Evolutionary conservation across 2,797 vertebrate genomes (phyloP), one percentile per base, ranked within the genome.

Genomic region (Margarornis squamiger): DNA sequence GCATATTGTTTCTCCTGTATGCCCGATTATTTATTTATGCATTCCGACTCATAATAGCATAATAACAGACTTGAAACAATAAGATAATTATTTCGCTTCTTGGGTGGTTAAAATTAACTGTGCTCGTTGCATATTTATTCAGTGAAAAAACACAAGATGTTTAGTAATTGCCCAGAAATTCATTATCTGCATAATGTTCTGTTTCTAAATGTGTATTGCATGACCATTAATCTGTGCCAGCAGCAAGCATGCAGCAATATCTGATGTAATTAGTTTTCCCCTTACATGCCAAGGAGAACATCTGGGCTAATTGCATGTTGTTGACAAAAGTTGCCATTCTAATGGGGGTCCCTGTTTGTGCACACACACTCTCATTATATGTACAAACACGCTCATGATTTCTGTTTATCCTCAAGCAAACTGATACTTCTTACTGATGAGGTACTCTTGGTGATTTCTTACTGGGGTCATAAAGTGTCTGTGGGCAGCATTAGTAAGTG

Each of bases 81-180:
- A 61, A 71, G 81, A 93, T 86, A 81, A 94, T 96, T 95, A 91
- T 92, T 95, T 86, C 0, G 6, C 91, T 94, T 96, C 91, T 95
- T 91, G 92, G 91, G 92, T 86, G 91, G 96, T 90, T 96, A 88
- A 97, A 96, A 96, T 96, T 92, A 95, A 88, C 95, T 57, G 48
- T 9, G 51, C 70, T 90, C 2, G 0, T 86, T 72, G 89, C 29
- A 2, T 92, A 52, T 86, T 95, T 96, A 78, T 78, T 91, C 77
- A 55, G 95, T 68, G 59, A 88, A 90, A 91, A 91, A 78, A 78
- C 43, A 38, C 70, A 70, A 90, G 82, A 90, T 75, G 73, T 83
- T 84, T 91, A 88, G 85, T 81, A 94, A 92, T 95, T 88, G 67
- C 88, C 48, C 73, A 91, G 91, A 94, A 96, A 96, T 94, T 86